Evolutionary conservation across 2,888 invertebrate genomes (phyloP).

Genomic region (Melieria crassipennis): DNA sequence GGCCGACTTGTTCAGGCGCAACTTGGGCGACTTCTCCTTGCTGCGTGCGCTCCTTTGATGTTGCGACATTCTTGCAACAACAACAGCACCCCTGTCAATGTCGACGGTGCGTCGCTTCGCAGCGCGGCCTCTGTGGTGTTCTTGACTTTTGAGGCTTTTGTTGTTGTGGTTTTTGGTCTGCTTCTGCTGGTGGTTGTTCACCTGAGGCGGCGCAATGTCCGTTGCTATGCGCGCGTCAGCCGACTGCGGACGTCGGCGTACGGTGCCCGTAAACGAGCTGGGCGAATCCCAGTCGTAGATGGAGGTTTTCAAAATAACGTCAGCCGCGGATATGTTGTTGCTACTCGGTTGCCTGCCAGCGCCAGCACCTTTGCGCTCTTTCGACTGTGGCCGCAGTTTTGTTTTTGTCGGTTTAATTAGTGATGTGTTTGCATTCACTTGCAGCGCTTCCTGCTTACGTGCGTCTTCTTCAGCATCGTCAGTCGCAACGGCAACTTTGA

Average conservation of each 20-base stretch:
- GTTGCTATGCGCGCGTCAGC: background rate
- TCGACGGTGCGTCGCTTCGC: too few relatives aligned
- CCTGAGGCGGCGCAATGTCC: too few relatives aligned
- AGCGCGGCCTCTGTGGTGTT: background rate
- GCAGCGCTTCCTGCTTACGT: constrained; percentile 10
- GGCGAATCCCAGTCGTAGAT: constrained; percentile 77
- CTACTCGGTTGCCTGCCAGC: background rate
- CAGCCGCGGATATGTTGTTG: constrained; percentile 15
- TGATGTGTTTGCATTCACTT: constrained; percentile 16
- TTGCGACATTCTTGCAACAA: too few relatives aligned
- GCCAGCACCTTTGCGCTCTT: background rate
- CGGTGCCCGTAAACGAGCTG: constrained; percentile 76
- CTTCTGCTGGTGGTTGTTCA: too few relatives aligned
- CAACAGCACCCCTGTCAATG: too few relatives aligned
- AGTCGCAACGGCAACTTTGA: constrained; percentile 8
- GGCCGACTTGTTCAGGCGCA: constrained; percentile 58
- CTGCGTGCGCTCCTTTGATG: constrained; percentile 5
- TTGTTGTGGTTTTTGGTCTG: constrained; percentile 17
- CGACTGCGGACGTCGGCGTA: constrained; percentile 72
- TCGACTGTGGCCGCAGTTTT: constrained; percentile 5
- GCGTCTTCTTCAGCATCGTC: background rate
- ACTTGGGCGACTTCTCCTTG: constrained; percentile 51
- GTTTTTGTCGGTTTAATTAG: background rate
- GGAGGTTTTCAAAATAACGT: constrained; percentile 47
- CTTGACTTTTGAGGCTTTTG: constrained; percentile 17